These are phyloP conservation scores for Oriolus oriolus DNA, from an alignment of 2,113 vertebrate species.

Conservation along the genomic window DNA sequence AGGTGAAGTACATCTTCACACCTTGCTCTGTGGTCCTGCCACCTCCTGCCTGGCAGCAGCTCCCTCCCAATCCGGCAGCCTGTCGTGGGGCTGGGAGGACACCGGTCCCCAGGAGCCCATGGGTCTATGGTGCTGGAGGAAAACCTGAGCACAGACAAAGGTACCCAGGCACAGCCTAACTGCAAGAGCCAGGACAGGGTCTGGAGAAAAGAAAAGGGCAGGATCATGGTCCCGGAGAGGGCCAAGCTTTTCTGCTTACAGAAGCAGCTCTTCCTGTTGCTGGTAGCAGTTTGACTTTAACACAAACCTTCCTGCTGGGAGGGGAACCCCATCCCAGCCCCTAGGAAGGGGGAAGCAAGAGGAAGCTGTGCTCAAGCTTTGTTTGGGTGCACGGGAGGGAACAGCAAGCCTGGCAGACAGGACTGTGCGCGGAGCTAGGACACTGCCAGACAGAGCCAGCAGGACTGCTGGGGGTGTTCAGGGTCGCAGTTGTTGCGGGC, in stretches of 20 bases:
- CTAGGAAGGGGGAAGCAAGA: neutral
- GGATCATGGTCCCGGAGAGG: fast-evolving
- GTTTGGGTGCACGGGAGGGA: neutral
- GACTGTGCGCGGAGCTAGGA: neutral
- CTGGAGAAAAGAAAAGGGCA: neutral
- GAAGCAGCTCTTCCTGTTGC: neutral
- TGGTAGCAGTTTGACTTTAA: neutral
- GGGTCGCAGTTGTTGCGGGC: fast-evolving
- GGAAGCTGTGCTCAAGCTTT: neutral
- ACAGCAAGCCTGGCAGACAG: neutral
- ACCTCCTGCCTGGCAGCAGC: neutral
- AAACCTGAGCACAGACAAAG: neutral
- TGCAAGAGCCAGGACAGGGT: neutral
- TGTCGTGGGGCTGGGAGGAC: neutral
- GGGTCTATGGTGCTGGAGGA: neutral
- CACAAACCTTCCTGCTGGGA: neutral
- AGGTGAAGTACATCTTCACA: neutral
- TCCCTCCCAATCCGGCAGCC: neutral
- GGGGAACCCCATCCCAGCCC: neutral
- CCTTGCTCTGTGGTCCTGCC: neutral
- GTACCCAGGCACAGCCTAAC: neutral
- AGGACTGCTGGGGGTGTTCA: fast-evolving
- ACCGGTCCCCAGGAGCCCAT: neutral
- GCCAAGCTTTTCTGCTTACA: neutral
- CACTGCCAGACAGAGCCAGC: neutral